Conservation (phyloP, 2,888 invertebrate genomes). For the Ecliptopera silaceata region DNA sequence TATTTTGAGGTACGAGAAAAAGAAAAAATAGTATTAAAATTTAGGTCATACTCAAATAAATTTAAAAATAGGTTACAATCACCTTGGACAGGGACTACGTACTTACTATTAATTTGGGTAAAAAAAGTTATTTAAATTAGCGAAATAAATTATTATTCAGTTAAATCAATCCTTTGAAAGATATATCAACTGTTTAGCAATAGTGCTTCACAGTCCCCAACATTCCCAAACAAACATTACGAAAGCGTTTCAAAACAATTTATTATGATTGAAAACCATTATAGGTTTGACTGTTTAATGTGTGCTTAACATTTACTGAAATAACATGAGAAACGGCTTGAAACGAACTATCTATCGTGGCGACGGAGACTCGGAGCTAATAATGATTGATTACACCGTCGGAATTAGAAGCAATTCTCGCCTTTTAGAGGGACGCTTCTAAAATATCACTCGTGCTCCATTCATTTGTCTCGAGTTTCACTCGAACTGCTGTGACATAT, state of each 20-base stretch:
- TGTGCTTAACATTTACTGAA: constrained; percentile 27
- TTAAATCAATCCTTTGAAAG: constrained; percentile 3
- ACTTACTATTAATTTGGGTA: no score
- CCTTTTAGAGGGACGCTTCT: constrained; percentile 56
- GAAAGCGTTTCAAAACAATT: constrained; percentile 19
- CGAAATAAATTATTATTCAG: background rate
- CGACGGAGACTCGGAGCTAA: constrained; percentile 57
- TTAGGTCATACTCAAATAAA: no score
- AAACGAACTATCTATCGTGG: constrained; percentile 51
- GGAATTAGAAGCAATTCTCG: constrained; percentile 71
- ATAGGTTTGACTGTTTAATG: constrained; percentile 19
- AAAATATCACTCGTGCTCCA: constrained; percentile 41
- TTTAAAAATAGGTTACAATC: no score
- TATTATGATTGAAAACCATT: constrained; percentile 29
- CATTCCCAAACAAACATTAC: constrained; percentile 5
- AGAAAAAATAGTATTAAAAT: no score
- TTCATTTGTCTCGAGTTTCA: constrained; percentile 32
- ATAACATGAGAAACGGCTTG: constrained; percentile 49
- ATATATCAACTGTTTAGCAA: constrained; percentile 3
- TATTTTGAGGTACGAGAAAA: no score
- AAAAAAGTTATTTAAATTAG: no score
- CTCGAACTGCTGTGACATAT: constrained; percentile 19
- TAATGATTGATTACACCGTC: constrained; percentile 71
- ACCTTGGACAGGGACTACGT: no score
- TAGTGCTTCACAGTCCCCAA: constrained; percentile 15